Conservation (phyloP, 2,888 invertebrate species). For the Acleris emargana region DNA sequence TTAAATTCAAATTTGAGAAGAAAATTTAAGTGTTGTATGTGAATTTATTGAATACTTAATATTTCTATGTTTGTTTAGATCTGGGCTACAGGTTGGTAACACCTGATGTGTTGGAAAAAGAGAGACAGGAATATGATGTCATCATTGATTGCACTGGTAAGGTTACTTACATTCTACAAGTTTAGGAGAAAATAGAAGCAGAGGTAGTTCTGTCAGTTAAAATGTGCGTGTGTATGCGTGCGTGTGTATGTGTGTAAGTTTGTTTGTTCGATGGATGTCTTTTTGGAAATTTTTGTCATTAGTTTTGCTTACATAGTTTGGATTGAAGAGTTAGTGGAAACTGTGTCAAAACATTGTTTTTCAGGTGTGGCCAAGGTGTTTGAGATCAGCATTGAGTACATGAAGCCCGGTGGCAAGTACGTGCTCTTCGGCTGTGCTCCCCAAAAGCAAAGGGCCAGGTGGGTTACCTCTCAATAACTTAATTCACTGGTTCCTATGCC, state of each 20-base stretch:
- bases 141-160: slow-evolving; percentile 83
- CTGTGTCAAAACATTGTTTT: neutral
- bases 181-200: too few species aligned
- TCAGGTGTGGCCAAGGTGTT: slow-evolving; percentile 80
- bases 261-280: too few species aligned
- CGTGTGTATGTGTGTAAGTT: too few species aligned
- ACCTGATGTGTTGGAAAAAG: slow-evolving; percentile 59
- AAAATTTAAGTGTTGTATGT: too few species aligned
- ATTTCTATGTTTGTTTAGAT: slow-evolving; percentile 51
- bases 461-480: neutral
- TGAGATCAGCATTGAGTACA: slow-evolving; percentile 74
- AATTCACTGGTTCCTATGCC: neutral
- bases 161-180: neutral
- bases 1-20: neutral
- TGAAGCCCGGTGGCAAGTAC: slow-evolving; percentile 80
- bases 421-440: slow-evolving; percentile 84
- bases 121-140: slow-evolving; percentile 67
- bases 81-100: slow-evolving; percentile 71
- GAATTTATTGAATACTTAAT: neutral
- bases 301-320: too few species aligned
- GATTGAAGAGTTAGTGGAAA: too few species aligned
- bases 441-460: slow-evolving; percentile 56
- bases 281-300: too few species aligned
- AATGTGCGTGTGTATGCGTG: too few species aligned
- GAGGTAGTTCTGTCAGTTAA: too few species aligned